These are phyloP conservation scores for Portunus trituberculatus DNA, from an alignment of 1,140 invertebrate species.

Conservation along the genomic window DNA sequence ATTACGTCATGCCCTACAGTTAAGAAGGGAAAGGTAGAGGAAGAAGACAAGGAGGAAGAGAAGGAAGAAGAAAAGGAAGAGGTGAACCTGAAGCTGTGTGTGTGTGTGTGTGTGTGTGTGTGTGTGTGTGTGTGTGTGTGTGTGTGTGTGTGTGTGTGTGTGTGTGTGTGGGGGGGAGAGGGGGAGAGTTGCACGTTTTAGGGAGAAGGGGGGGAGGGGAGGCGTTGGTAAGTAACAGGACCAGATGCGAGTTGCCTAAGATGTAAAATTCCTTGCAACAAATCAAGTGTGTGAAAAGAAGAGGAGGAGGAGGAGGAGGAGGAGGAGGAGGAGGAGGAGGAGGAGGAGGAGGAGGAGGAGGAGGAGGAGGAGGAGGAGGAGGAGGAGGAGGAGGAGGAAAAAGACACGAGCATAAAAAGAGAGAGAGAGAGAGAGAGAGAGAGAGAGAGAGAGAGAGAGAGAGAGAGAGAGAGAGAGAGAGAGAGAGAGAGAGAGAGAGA, in stretches of 20 bases:
- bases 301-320: constrained; percentile 14
- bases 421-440: constrained; percentile 44
- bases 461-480: not conserved
- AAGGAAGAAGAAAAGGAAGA: not conserved
- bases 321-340: not conserved
- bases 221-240: not conserved
- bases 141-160: not conserved
- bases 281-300: not conserved
- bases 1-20: not conserved
- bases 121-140: not conserved
- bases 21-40: not conserved
- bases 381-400: constrained; percentile 17
- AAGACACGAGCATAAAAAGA: not conserved
- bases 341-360: constrained; percentile 8
- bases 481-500: not conserved
- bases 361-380: not conserved
- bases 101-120: not conserved
- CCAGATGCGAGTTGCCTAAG: not conserved
- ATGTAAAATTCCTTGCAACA: not conserved
- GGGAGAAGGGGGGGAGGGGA: not conserved
- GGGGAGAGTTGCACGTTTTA: not conserved
- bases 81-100: not conserved
- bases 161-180: no score
- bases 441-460: constrained; percentile 18
- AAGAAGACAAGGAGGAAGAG: not conserved